Evolutionary conservation across 2,888 invertebrate species (phyloP).

Genomic region (Megastigmus dorsalis): DNA sequence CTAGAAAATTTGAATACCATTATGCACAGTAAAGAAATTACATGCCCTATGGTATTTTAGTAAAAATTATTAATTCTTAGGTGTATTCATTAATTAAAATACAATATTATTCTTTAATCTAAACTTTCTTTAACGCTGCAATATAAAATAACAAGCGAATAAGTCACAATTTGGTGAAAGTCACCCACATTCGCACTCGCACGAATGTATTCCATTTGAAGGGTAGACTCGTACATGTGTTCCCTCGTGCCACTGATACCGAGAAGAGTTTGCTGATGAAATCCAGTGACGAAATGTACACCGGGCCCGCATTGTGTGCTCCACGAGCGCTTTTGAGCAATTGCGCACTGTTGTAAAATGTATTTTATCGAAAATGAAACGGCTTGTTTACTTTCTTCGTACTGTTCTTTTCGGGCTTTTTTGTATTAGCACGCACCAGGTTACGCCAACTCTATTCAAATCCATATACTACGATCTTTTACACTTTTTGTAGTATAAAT

Average conservation of each 20-base stretch:
- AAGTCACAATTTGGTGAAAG: conserved; percentile 8
- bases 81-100: no score
- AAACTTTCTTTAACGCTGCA: background rate
- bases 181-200: background rate
- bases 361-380: conserved; percentile 32
- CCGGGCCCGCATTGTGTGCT: conserved; percentile 34
- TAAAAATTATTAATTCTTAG: no score
- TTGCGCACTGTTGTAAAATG: conserved; percentile 10
- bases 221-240: background rate
- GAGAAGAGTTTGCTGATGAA: conserved; percentile 31
- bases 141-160: background rate
- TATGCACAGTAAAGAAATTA: no score
- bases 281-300: conserved; percentile 26
- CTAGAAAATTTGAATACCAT: no score
- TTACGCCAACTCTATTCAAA: background rate
- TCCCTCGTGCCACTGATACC: background rate
- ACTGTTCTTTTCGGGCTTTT: background rate
- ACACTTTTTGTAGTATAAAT: no score
- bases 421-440: background rate
- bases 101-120: background rate
- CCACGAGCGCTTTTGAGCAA: conserved; percentile 14
- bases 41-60: no score
- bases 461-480: no score
- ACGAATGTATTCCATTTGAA: background rate
- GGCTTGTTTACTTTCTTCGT: background rate